Evolutionary conservation across 2,888 invertebrate genomes (phyloP), one percentile per base, ranked within the genome.

Genomic region (Quadriops clusia): DNA sequence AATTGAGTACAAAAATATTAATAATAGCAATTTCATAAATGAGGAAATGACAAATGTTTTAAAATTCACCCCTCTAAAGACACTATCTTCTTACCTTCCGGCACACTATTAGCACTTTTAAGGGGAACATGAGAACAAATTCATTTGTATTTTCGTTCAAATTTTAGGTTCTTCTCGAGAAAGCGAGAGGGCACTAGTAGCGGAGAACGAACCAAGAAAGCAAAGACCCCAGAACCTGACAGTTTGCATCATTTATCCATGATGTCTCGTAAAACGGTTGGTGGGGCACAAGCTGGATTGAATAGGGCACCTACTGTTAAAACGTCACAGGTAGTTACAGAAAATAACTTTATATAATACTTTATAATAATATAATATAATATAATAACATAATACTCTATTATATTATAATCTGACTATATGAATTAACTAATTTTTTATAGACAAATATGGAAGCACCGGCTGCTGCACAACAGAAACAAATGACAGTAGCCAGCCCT

Each of bases 121-220:
- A n/a, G n/a, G n/a, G n/a, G n/a, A n/a, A n/a, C n/a, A n/a, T n/a
- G n/a, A n/a, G n/a, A n/a, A n/a, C n/a, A n/a, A n/a, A 16, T 21
- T 28, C 5, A 18, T 29, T 24, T 33, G 12, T 25, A 27, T 26
- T 34, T 30, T 16, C 3, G 18, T 11, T 12, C 8, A 8, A 23
- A 23, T 8, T 45, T 38, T 48, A 78, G 87, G 59, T 89, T 89
- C 62, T 90, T 89, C 61, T 78, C 82, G 15, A 79, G 84, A 49
- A 86, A 86, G 56, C 72, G 81, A 21, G 55, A 55, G 5, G 64
- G 70, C 26, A 74, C 75, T 11, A 73, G 75, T 47, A 77, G 77
- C 42, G 74, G 73, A 10, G 79, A 80, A 22, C 67, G 76, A 5
- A 63, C 64, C 2, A 76, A 77, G 45, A 64, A 75, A 43, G 61